Evolutionary conservation across 2,888 invertebrate genomes (phyloP), one percentile per base, ranked within the genome.

Genomic region (Allolobophora icterica): DNA sequence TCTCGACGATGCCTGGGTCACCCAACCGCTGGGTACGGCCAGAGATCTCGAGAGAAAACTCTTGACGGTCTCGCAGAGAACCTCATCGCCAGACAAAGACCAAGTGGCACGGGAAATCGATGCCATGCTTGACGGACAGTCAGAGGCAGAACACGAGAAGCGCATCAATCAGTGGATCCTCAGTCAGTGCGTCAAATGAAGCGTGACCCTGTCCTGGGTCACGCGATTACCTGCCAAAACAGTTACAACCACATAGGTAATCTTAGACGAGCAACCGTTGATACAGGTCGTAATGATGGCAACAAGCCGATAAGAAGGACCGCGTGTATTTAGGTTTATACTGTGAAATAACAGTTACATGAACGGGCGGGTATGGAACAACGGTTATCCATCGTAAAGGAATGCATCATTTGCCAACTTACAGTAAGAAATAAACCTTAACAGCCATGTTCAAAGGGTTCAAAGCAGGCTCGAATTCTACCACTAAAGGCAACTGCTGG

Each of bases 1-100:
- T 95, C 95, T 97, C 92, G 98, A 98, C 93, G 98, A 99, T 94
- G 96, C 97, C 94, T 99, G 99, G 99, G 58, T 84, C 38, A 89
- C 45, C 19, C 52, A 42, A 24, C 45, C 90, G 34, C 35, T 35
- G 24, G 91, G 91, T 34, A 87, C 45, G 34, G 15, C 35, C 42
- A 58, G 34, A 38, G 90, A 87, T 17, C 87, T 87, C 6, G 87
- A 87, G 35, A 34, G 38, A 8, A 34, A 38, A 17, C 34, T 87
- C 5, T 2, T 87, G 87, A 38, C 87, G 35, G 21, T n/a, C 30
- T 71, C 71, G n/a, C 71, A 71, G 71, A 71, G 71, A n/a, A 71
- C 71, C 0, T 71, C 71, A 13, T 71, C 71, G 8, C 30, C 71
- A 71, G 71, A 71, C 71, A 71, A n/a, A 71, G 71, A 71, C 71